These are phyloP conservation scores for Diarsia mendica DNA, from an alignment of 2,888 invertebrate species.

Conservation along the genomic window DNA sequence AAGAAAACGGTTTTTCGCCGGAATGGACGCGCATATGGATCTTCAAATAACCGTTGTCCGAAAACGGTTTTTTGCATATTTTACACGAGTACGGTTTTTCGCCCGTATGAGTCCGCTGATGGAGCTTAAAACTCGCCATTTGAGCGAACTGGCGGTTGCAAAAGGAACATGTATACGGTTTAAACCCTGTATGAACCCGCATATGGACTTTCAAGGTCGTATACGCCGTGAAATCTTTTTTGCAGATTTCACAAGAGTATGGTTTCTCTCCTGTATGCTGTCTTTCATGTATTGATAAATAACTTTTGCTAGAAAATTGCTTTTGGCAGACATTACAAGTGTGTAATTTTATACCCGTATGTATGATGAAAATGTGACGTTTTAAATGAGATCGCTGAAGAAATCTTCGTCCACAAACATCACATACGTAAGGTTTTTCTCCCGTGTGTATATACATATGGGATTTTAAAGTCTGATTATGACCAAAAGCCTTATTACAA, in stretches of 20 bases:
- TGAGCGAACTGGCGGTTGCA: conserved; percentile 84
- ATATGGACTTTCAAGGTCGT: conserved; percentile 86
- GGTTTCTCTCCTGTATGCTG: conserved; percentile 84
- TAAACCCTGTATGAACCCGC: conserved; percentile 83
- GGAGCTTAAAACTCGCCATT: conserved; percentile 85
- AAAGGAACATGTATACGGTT: conserved; percentile 83
- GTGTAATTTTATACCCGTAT: conserved; percentile 81
- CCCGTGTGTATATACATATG: conserved; percentile 85
- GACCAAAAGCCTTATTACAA: conserved; percentile 81
- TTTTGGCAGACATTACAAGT: conserved; percentile 82
- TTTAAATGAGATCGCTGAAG: conserved; percentile 84
- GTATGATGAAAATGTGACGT: conserved; percentile 84
- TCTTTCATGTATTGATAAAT: conserved; percentile 82
- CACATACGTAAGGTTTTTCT: conserved; percentile 83
- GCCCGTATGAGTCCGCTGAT: conserved; percentile 84
- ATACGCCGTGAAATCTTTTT: conserved; percentile 84
- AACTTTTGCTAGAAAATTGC: conserved; percentile 85
- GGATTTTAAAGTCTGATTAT: conserved; percentile 84
- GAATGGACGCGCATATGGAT: conserved; percentile 86
- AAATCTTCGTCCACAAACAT: conserved; percentile 82
- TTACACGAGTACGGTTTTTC: conserved; percentile 82
- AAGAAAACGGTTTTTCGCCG: conserved; percentile 82
- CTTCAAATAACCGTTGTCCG: conserved; percentile 86
- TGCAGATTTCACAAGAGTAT: conserved; percentile 83
- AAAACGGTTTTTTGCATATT: conserved; percentile 84